Evolutionary conservation across 1,140 invertebrate genomes (phyloP), one percentile per base, ranked within the genome.

Genomic region (Acromyrmex charruanus): DNA sequence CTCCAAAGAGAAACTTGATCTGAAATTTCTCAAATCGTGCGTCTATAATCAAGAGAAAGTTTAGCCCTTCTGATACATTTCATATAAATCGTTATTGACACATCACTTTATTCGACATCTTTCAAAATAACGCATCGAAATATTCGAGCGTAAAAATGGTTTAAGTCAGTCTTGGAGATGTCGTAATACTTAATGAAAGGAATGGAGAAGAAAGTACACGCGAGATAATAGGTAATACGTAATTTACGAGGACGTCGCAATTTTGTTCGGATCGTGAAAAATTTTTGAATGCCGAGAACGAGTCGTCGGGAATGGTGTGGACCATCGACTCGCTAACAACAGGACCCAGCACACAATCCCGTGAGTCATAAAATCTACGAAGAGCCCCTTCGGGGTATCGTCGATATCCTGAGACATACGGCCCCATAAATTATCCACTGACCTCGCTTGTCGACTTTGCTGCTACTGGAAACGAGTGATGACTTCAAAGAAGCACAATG

Each of bases 341-440:
- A 66, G 31, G 14, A 16, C 31, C 25, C n/a, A 39, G 55, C 63
- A 12, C 9, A 44, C 39, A 44, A 88, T 84, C 65, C 59, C 51
- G 82, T 74, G 68, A 82, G 75, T 88, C 84, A 69, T 92, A 92
- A 93, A 92, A 91, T 88, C 51, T 44, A 86, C 63, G 63, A 87
- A 66, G 77, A 81, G 35, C 63, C 63, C 55, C 53, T 31, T 85
- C 71, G 87, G 75, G 87, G 75, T 82, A 86, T 87, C 55, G 86
- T 87, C 87, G 84, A 91, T 92, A 89, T 86, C 69, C 84, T 88
- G 81, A 44, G 39, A 74, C 81, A 74, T 90, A 90, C 81, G 65
- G 75, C 81, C 77, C 87, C 72, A 89, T 93, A 92, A 93, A 93
- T 91, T 91, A 68, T 87, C 85, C 58, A 63, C 88, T 92, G 91